These are phyloP conservation scores for Geopemphigus sp. DNA, from an alignment of 1,140 invertebrate species.

Conservation along the genomic window DNA sequence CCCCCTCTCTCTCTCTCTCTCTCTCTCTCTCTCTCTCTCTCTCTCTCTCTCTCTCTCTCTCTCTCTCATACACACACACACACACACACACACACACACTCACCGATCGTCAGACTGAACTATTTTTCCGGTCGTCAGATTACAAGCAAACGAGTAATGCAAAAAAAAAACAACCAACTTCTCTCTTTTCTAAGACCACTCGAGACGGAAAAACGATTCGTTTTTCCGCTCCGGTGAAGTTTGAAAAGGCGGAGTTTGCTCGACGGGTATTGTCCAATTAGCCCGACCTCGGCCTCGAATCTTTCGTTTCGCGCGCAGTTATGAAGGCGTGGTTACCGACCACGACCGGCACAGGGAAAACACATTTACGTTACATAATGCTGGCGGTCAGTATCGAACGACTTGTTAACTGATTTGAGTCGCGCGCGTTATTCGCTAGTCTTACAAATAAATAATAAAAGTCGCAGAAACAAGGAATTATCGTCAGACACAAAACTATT, in stretches of 20 bases:
- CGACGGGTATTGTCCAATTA: slow-evolving; percentile 27
- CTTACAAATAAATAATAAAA: too few species aligned
- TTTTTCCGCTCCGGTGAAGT: slow-evolving; percentile 41
- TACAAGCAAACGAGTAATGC: neutral
- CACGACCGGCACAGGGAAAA: neutral
- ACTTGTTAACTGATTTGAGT: neutral
- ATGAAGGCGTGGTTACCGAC: slow-evolving; percentile 38
- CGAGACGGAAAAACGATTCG: slow-evolving; percentile 41
- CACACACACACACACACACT: too few species aligned
- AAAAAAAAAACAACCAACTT: neutral
- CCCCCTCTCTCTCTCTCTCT: too few species aligned
- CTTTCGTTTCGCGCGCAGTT: slow-evolving; percentile 22
- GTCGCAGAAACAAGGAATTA: too few species aligned
- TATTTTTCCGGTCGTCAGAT: slow-evolving; percentile 22
- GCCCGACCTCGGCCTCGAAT: slow-evolving; percentile 21
- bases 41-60: too few species aligned
- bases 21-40: neutral
- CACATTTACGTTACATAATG: neutral
- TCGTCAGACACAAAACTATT: too few species aligned
- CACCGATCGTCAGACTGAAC: neutral
- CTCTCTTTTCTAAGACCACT: slow-evolving; percentile 14
- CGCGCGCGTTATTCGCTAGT: neutral
- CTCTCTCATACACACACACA: too few species aligned
- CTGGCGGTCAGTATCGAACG: neutral
- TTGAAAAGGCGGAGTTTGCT: slow-evolving; percentile 31